Evolutionary conservation across 2,888 invertebrate species (phyloP), one percentile per base, ranked within the genome.

Genomic region (Sarcophaga variegata): DNA sequence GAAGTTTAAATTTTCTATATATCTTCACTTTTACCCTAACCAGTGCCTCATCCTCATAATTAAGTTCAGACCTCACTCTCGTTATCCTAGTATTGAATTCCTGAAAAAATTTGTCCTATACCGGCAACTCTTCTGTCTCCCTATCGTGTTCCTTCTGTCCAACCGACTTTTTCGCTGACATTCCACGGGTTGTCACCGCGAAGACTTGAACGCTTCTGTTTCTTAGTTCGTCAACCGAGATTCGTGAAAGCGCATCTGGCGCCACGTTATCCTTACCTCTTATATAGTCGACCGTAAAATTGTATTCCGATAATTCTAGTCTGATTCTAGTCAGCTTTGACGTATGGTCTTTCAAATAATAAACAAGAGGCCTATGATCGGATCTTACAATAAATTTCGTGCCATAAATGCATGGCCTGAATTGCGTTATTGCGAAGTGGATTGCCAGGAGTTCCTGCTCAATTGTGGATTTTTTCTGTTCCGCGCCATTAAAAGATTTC

Each of bases 241-340:
- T 82, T 37, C 82, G 54, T n/a, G 79, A 87, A 45, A 87, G 63
- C 47, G 86, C 88, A 59, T 88, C 86, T 20, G 84, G 82, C 47
- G 69, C 81, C 17, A 71, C 72, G 45, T 88, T 88, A 54, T 88
- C 84, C 75, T 88, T 88, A 14, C 88, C 88, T 80, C 75, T 82
- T 47, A 88, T 80, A 70, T 89, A 86, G n/a, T 89, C 77, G 59
- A 90, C 75, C n/a, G 54, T 67, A 67, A 89, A 90, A 63, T 88
- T 82, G 71, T 88, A 89, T 79, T 89, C 89, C 67, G 89, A 87
- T 59, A 91, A 70, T 27, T 86, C 83, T 62, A 90, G 81, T 45
- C 90, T 78, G 70, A 90, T 90, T 82, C 89, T 88, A 4, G 88
- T 89, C 37, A 90, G 70, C 82, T 89, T 88, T 62, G 89, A 89